These are phyloP conservation scores for Lates calcarifer DNA, from an alignment of 2,113 vertebrate species.

Conservation along the genomic window DNA sequence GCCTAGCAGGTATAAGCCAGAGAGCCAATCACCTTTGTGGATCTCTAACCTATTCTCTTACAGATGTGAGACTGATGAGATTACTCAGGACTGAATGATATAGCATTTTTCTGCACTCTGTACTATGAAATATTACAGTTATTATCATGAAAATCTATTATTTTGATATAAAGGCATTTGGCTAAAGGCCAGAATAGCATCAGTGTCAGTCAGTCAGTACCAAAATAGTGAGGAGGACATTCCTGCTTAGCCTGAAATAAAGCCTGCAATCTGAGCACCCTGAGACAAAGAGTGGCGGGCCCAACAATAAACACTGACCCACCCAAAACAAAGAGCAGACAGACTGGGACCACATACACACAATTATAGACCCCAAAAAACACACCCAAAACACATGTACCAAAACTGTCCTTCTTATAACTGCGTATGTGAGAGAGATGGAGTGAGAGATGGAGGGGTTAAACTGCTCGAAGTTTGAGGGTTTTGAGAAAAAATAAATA, in stretches of 20 bases:
- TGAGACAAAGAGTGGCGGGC: slow-evolving; percentile 72
- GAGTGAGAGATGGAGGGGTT: no score
- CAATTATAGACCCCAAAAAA: slow-evolving; percentile 12
- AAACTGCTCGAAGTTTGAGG: background rate
- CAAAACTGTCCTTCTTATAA: background rate
- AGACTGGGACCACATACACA: slow-evolving; percentile 41
- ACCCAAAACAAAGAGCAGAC: slow-evolving; percentile 69
- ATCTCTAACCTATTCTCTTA: background rate
- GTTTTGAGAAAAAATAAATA: background rate
- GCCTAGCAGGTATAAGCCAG: background rate
- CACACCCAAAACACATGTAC: background rate
- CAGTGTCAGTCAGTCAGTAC: slow-evolving; percentile 69
- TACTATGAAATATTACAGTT: background rate
- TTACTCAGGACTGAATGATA: background rate
- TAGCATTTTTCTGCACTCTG: no score
- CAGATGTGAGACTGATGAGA: background rate
- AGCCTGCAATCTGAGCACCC: slow-evolving; percentile 83
- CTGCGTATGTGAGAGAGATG: background rate
- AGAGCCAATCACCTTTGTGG: background rate
- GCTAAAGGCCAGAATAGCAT: slow-evolving; percentile 54
- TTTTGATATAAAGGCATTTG: slow-evolving; percentile 19
- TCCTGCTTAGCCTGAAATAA: slow-evolving; percentile 83
- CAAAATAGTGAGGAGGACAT: slow-evolving; percentile 83
- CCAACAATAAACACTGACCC: slow-evolving; percentile 78
- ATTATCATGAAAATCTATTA: background rate